Conservation (phyloP, 2,113 vertebrate species). For the Cyanocitta stelleri region DNA sequence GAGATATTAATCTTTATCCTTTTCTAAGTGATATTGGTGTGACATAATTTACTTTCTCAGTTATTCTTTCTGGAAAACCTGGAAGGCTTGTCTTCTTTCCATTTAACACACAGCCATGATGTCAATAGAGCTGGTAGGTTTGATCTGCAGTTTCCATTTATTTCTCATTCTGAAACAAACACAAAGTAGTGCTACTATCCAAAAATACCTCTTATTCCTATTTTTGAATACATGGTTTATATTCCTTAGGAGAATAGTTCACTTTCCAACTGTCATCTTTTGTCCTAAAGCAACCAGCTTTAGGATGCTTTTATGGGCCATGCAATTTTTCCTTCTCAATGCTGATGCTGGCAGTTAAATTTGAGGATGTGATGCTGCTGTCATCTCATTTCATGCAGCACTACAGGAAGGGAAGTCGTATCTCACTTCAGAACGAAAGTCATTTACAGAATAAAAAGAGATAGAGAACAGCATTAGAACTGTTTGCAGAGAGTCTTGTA, state of each 20-base stretch:
- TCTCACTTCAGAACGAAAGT: not conserved
- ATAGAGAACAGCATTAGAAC: not conserved
- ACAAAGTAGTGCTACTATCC: not conserved
- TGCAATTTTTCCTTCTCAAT: not conserved
- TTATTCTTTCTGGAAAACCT: not conserved
- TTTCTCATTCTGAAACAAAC: constrained; percentile 19
- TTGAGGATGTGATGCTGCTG: not conserved
- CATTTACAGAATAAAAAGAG: not conserved
- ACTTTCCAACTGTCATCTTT: not conserved
- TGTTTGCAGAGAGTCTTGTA: not conserved
- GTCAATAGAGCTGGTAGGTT: not conserved
- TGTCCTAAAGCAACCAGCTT: not conserved
- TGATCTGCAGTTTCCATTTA: constrained; percentile 4
- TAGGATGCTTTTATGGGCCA: not conserved
- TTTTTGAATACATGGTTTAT: not conserved
- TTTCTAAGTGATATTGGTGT: constrained; percentile 17
- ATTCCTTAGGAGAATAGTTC: not conserved
- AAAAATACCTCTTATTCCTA: not conserved
- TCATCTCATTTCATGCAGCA: not conserved
- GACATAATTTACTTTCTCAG: constrained; percentile 27
- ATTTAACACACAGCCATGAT: not conserved
- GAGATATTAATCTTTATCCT: not conserved
- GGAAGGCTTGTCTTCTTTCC: not conserved
- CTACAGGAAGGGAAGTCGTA: not conserved
- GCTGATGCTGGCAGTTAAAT: not conserved